Conservation (phyloP, 2,113 vertebrate genomes). For the Onychorhynchus coronatus region DNA sequence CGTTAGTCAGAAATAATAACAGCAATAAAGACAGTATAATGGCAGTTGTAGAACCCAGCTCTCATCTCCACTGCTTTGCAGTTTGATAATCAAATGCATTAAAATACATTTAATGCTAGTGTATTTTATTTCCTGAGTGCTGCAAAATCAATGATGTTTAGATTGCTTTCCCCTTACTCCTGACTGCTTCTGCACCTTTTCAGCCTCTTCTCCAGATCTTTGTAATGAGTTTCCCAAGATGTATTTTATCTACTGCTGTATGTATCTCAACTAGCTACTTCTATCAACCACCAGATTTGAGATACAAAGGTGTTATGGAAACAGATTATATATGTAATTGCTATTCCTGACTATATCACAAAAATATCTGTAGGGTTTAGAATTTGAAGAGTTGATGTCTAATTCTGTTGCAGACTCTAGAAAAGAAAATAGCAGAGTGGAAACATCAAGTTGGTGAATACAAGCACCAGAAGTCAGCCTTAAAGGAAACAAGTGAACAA, state of each 20-base stretch:
- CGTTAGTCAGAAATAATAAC: neutral
- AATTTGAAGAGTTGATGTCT: neutral
- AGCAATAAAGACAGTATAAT: neutral
- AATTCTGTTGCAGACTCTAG: conserved; percentile 73
- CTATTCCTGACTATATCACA: neutral
- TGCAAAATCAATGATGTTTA: neutral
- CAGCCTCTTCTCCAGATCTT: neutral
- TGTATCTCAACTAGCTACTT: neutral
- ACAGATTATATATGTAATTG: neutral
- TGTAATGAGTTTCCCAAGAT: neutral
- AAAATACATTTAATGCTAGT: neutral
- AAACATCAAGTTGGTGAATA: conserved; percentile 71
- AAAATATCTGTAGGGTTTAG: neutral
- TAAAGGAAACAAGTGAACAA: conserved; percentile 69
- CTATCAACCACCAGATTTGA: neutral
- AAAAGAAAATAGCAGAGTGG: conserved; percentile 76
- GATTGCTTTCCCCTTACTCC: neutral
- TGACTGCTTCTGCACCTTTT: neutral
- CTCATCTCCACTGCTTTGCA: neutral
- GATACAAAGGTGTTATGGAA: neutral
- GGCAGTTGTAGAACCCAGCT: neutral
- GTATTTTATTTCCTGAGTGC: neutral
- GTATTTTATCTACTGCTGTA: neutral
- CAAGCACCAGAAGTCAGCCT: conserved; percentile 61
- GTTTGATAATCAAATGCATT: neutral